Evolutionary conservation across 2,888 invertebrate species (phyloP).

Genomic region (Parthenolecanium corni): DNA sequence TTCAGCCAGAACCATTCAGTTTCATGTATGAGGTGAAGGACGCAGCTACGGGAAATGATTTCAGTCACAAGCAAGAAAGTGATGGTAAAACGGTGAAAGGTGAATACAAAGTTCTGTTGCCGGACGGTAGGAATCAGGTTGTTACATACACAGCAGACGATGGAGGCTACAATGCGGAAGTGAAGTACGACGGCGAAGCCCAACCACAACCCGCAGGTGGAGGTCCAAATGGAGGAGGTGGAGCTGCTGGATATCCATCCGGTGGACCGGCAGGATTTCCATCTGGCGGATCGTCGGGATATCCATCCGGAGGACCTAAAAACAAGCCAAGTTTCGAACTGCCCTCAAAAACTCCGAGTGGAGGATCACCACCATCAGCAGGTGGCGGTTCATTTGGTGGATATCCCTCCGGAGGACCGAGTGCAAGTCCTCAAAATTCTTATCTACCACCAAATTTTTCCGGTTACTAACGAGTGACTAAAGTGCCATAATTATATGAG

Average conservation of each 20-base stretch:
- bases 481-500: too few relatives aligned
- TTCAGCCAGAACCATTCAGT: slow-evolving; percentile 36
- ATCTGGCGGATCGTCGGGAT: slow-evolving; percentile 29
- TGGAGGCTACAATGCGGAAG: slow-evolving; percentile 34
- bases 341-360: neutral
- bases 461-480: neutral
- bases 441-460: slow-evolving; percentile 7
- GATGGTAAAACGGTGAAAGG: slow-evolving; percentile 35
- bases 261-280: slow-evolving; percentile 21
- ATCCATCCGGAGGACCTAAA: slow-evolving; percentile 27
- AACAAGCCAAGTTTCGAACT: slow-evolving; percentile 13
- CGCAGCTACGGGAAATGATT: slow-evolving; percentile 35
- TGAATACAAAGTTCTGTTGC: slow-evolving; percentile 33
- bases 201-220: slow-evolving; percentile 29
- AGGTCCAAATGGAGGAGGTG: slow-evolving; percentile 29
- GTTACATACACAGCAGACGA: slow-evolving; percentile 34
- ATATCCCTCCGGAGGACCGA: slow-evolving; percentile 22
- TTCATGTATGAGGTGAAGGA: slow-evolving; percentile 36
- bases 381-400: slow-evolving; percentile 17
- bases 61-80: slow-evolving; percentile 35
- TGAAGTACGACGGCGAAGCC: slow-evolving; percentile 34
- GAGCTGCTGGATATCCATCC: slow-evolving; percentile 7
- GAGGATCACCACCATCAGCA: slow-evolving; percentile 28
- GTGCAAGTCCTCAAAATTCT: slow-evolving; percentile 1
- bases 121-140: slow-evolving; percentile 34